Evolutionary conservation across 2,888 invertebrate species (phyloP), one percentile per base, ranked within the genome.

Genomic region (Mesopsocus fuscifrons): DNA sequence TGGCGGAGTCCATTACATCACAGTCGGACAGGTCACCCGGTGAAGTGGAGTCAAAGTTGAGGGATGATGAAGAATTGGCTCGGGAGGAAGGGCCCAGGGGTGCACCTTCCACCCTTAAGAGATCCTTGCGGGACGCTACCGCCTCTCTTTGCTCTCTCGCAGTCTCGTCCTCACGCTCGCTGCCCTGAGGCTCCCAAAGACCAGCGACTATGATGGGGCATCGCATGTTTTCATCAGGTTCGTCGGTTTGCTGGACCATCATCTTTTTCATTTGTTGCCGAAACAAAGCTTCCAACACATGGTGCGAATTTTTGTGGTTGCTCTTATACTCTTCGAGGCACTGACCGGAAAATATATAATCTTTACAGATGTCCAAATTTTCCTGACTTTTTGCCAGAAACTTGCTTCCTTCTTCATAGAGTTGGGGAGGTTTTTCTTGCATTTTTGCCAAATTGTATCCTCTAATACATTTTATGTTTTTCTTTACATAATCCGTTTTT

Each of bases 221-320:
- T 26, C 11, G 6, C 26, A 9, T 11, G 6, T 6, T 26, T 6
- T 11, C 11, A 9, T 26, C 11, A 11, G 26, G 26, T 6, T 11
- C 6, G 6, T 26, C 11, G 6, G 6, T 11, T 26, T 26, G 26
- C 8, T 6, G 11, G 11, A 26, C 26, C 4, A 38, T 5, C 38
- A 38, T 38, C 20, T 38, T 38, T 18, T 18, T 15, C 17, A 38
- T 38, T 38, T 38, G 18, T 6, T 38, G 18, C 20, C 38, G 16
- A 11, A 38, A 38, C 13, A 38, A 20, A 5, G 6, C 8, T 20
- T 38, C 38, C 20, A 38, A 18, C 5, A 20, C 20, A 5, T 38
- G 18, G 38, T 38, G 38, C n/a, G 21, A 17, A 4, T 17, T 38
- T 38, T 38, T 15, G 11, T 20, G 15, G 9, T 15, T 38, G 9